Evolutionary conservation across 2,797 vertebrate species (phyloP), one percentile per base, ranked within the genome.

Genomic region (Adrianichthys oophorus): DNA sequence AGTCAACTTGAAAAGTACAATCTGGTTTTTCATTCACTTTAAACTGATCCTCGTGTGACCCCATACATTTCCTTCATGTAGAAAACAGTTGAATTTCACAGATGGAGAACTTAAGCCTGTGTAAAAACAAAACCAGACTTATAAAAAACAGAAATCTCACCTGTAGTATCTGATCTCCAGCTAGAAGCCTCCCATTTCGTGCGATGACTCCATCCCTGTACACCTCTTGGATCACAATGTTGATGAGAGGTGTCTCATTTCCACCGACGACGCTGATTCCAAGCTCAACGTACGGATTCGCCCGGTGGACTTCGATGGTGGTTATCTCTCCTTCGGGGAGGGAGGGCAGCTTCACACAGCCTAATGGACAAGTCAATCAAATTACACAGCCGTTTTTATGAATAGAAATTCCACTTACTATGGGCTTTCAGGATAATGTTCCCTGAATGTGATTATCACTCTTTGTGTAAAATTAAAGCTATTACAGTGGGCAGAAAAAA

Each of bases 301-400:
- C 92, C 15, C 97, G 94, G 85, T 97, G 95, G 60, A 99, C 94
- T 87, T 99, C 97, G 70, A 99, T 97, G 65, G 94, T 94, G 48
- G 98, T 98, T 77, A 99, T 96, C 89, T 99, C 96, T 69, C 98
- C 97, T 90, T 99, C 98, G 19, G 98, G 96, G 79, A 99, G 93
- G 62, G 94, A 94, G 56, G 95, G 94, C 53, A 95, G 86, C 84
- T 96, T 96, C 81, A 95, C 95, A 72, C 92, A 91, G 74, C 94
- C 97, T 96, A 87, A 79, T 69, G 79, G 83, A 82, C 56, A 70
- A 60, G 66, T 45, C 80, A 42, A 54, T 66, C 48, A 41, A 41
- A 59, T 77, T 59, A 72, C 60, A 59, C 43, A 10, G n/a, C 46
- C 45, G 50, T 52, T 48, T 45, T 45, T 65, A 48, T 72, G 0